Conservation (phyloP, 2,888 invertebrate species). For the Himalopsyche japonica region DNA sequence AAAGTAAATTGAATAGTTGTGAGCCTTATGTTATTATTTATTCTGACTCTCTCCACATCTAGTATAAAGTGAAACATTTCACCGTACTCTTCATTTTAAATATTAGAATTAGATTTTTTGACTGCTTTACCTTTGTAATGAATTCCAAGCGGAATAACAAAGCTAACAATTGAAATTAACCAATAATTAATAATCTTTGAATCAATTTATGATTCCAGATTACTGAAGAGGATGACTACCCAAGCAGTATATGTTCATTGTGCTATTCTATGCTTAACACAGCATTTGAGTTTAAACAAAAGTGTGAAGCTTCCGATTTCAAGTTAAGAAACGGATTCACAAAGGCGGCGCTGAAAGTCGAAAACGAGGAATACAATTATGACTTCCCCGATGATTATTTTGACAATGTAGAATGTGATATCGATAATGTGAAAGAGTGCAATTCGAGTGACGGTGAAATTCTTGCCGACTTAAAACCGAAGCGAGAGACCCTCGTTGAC, state of each 20-base stretch:
- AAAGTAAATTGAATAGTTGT: too few relatives aligned
- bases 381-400: constrained; percentile 18
- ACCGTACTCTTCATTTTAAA: too few relatives aligned
- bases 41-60: too few relatives aligned
- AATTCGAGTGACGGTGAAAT: constrained; percentile 27
- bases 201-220: constrained; percentile 24
- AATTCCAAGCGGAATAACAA: too few relatives aligned
- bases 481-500: not conserved
- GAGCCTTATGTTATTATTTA: too few relatives aligned
- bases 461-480: not conserved
- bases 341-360: constrained; percentile 9
- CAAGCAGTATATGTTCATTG: constrained; percentile 32
- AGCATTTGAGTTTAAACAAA: constrained; percentile 38
- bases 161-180: too few relatives aligned
- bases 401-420: not conserved
- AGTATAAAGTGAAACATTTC: too few relatives aligned
- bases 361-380: constrained; percentile 20
- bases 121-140: too few relatives aligned
- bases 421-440: not conserved
- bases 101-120: too few relatives aligned
- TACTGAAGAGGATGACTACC: constrained; percentile 36
- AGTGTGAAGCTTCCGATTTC: constrained; percentile 35
- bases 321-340: constrained; percentile 27
- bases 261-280: constrained; percentile 38
- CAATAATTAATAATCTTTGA: too few relatives aligned